Evolutionary conservation across 2,888 invertebrate genomes (phyloP).

Genomic region (Chironomus riparius): DNA sequence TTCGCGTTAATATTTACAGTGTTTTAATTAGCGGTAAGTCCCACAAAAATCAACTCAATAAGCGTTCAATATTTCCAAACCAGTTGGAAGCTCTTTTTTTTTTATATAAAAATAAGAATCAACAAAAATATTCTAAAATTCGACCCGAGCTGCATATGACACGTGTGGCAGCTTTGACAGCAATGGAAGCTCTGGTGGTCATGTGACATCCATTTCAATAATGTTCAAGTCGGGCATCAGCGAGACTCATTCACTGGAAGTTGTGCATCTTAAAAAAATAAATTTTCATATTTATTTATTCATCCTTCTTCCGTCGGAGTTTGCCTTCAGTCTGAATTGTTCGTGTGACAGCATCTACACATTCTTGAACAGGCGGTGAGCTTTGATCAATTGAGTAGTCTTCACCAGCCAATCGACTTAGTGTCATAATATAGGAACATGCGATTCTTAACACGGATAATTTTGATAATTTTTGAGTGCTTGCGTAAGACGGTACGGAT

Average conservation of each 20-base stretch:
- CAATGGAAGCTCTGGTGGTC: too few species aligned
- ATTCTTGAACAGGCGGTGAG: constrained; percentile 57
- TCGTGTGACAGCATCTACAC: constrained; percentile 79
- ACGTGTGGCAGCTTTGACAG: too few species aligned
- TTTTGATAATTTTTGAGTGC: constrained; percentile 89
- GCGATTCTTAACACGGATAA: constrained; percentile 86
- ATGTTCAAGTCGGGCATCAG: too few species aligned
- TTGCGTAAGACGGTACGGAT: constrained; percentile 82
- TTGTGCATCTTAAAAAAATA: neutral
- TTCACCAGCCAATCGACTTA: constrained; percentile 66
- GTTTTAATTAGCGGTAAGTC: neutral
- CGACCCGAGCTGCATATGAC: too few species aligned
- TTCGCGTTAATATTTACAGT: too few species aligned
- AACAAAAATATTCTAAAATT: neutral
- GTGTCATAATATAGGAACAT: constrained; percentile 83
- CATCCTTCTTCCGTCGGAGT: constrained; percentile 75
- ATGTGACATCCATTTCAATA: too few species aligned
- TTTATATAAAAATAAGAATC: neutral
- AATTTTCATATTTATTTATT: constrained; percentile 37
- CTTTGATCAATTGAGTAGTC: constrained; percentile 55
- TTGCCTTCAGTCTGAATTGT: constrained; percentile 90
- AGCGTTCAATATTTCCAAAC: neutral
- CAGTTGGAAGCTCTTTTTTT: neutral
- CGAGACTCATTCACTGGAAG: neutral
- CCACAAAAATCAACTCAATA: neutral